Percentiles rank a stretch among this genome's conserved stretches.
These are phyloP conservation scores for Dermolepida albohirtum DNA, from an alignment of 2,888 invertebrate genomes.

Conservation along the genomic window DNA sequence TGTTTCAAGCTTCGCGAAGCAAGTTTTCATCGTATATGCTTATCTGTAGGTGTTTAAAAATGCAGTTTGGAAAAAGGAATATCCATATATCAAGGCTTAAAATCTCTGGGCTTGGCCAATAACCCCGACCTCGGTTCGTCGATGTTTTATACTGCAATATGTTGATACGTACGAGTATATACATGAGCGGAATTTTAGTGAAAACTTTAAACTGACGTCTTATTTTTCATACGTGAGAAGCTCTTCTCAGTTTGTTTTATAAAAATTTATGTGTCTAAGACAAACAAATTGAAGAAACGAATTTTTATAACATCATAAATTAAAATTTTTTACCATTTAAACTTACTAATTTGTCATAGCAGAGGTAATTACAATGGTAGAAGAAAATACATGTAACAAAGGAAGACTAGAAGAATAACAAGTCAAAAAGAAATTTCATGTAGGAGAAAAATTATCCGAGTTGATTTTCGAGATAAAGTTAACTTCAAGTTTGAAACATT, in stretches of 20 bases:
- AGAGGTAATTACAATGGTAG: no score
- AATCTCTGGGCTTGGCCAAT: conserved; percentile 55
- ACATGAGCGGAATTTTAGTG: conserved; percentile 5
- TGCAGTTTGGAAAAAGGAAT: conserved; percentile 55
- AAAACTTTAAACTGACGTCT: conserved; percentile 23
- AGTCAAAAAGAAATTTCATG: no score
- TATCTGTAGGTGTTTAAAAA: conserved; percentile 56
- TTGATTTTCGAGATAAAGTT: no score
- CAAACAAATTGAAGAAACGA: neutral
- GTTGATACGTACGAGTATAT: conserved; percentile 24
- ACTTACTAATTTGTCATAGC: no score
- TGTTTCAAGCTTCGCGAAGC: conserved; percentile 44
- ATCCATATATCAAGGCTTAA: conserved; percentile 56
- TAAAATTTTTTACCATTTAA: no score
- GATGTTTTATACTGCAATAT: conserved; percentile 38
- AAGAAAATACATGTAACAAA: no score
- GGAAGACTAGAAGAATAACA: no score
- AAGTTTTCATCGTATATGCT: conserved; percentile 50
- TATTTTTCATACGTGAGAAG: conserved; percentile 22
- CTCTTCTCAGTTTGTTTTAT: conserved; percentile 7
- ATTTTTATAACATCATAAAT: no score
- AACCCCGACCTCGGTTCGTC: conserved; percentile 50
- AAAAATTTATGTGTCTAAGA: conserved; percentile 3
- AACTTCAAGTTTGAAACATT: no score
- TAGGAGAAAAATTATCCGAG: no score